Base-by-base conservation (phyloP, 2,113 vertebrate genomes). In the Chlamydotis undulata region DNA sequence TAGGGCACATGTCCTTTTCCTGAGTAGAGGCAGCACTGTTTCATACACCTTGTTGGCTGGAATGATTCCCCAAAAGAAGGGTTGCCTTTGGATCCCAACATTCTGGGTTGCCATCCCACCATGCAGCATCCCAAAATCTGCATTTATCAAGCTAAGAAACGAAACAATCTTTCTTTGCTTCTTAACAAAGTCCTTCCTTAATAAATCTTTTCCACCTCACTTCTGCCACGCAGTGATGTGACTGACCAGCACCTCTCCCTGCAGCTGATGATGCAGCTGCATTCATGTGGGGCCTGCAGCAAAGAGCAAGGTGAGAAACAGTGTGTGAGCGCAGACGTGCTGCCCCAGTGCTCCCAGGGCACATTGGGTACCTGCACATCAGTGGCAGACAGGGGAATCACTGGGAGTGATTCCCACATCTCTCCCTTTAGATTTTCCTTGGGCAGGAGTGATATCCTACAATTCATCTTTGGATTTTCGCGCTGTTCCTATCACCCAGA, bases 241-340 rank as follows among this genome's bases (percentile, higher is more conserved):
- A 37, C 57, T 31, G 52, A 64, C 21, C 41, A 76, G 75, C 35
- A 35, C 3, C 19, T 69, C 37, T 61, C 28, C 50, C 50, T 45
- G 59, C 49, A 47, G 79, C 67, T 75, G 83, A 63, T 24, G 61
- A n/a, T 47, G 47, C 37, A 45, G 41, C 52, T 70, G 64, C 50
- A 18, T 33, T 65, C 5, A 1, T 3, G 9, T 39, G 61, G 37
- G 22, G 41, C 16, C 57, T 11, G 15, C 28, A 79, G 61, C 39
- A 56, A 61, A 71, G 39, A 80, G 33, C 35, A 61, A 37, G 23
- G 75, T 49, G 71, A 80, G 49, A 60, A 56, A 29, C 1, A 6
- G 49, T 19, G 35, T 1, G 4, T 17, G 23, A 52, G 45, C 0
- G 12, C 49, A 77, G 35, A 1, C 0, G 0, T 37, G 80, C 71